phyloP scores from a whole-genome alignment of 2,888 invertebrate genomes.

The Drosophila antonietae region DNA sequence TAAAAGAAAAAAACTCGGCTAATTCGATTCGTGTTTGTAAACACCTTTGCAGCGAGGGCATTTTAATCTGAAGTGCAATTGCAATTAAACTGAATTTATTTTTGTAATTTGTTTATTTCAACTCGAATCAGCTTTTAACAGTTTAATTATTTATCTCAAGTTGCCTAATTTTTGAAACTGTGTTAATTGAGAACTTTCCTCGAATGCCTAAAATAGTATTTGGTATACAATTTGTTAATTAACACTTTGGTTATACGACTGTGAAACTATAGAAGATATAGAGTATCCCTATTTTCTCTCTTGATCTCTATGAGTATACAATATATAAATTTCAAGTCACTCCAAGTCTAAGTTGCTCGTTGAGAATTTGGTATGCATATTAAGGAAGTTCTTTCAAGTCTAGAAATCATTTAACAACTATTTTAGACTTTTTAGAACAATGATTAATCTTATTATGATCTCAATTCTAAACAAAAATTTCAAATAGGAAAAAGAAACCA shows the following conservation, averaged over 20 bases:
- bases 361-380: not conserved
- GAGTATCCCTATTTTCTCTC: no score
- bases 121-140: not conserved
- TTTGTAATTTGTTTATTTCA: constrained; percentile 5
- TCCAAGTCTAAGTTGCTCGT: not conserved
- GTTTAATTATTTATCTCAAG: constrained; percentile 3
- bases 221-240: not conserved
- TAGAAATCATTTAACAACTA: not conserved
- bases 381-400: not conserved
- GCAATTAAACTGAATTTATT: not conserved
- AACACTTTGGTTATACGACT: not conserved
- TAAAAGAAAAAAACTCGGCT: constrained; percentile 52
- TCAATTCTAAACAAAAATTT: not conserved
- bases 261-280: not conserved
- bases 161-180: no score
- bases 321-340: not conserved
- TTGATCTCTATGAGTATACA: no score
- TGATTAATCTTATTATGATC: not conserved
- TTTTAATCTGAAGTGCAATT: constrained; percentile 5
- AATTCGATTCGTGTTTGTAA: constrained; percentile 21
- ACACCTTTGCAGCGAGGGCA: constrained; percentile 5
- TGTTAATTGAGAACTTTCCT: not conserved
- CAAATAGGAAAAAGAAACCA: not conserved
- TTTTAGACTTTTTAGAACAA: not conserved
- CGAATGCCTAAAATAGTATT: not conserved